Conservation (phyloP, 1,140 invertebrate species). For the Zaprionus gabonicus region DNA sequence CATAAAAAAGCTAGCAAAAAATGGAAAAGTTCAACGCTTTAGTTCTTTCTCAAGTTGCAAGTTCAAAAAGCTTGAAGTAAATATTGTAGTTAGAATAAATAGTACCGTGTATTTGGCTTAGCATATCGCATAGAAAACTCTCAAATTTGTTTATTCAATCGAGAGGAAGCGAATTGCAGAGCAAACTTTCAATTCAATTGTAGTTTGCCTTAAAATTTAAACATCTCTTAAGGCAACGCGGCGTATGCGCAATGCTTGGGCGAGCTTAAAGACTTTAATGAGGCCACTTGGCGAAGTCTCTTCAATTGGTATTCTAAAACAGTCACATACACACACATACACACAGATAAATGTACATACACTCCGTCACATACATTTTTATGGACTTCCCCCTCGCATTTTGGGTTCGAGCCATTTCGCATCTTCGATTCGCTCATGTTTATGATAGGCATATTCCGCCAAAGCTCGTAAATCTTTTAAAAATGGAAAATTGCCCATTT, state of each 20-base stretch:
- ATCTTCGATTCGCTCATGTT: conserved; percentile 58
- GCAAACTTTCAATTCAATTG: conserved; percentile 13
- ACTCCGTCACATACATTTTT: conserved; percentile 19
- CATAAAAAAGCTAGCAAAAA: conserved; percentile 23
- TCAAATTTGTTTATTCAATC: conserved; percentile 16
- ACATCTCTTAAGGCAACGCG: conserved; percentile 36
- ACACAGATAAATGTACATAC: not conserved
- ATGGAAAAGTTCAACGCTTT: conserved; percentile 6
- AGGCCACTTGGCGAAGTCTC: conserved; percentile 37
- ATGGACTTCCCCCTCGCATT: conserved; percentile 17
- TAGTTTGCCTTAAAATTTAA: conserved; percentile 7
- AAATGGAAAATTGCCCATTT: conserved; percentile 81
- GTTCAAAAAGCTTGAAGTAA: conserved; percentile 14
- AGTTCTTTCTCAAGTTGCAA: conserved; percentile 18
- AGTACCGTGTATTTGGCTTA: not conserved
- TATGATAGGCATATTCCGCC: conserved; percentile 59
- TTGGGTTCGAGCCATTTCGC: not conserved
- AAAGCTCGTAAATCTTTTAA: conserved; percentile 76
- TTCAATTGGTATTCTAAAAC: conserved; percentile 3
- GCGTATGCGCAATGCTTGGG: conserved; percentile 57
- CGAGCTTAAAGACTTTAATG: conserved; percentile 36
- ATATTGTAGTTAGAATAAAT: not conserved
- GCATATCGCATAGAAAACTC: not conserved
- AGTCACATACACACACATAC: not conserved
- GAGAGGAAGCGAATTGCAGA: conserved; percentile 12